Evolutionary conservation across 2,113 vertebrate species (phyloP).

Genomic region (Regulus satrapa): DNA sequence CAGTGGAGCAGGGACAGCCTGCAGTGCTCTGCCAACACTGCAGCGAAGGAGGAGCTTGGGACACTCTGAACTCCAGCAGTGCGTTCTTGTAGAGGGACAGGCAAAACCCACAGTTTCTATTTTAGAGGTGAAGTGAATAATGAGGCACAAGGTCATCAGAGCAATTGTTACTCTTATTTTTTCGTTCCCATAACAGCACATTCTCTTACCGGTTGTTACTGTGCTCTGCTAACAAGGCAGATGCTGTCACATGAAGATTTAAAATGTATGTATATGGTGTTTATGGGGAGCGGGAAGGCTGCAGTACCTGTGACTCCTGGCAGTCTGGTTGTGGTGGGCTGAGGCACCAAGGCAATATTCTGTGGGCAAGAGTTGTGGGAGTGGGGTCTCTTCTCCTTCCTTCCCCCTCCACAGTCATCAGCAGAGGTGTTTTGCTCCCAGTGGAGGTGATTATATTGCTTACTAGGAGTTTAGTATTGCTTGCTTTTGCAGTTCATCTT

Average conservation of each 20-base stretch:
- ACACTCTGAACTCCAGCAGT: neutral
- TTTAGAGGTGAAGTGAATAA: neutral
- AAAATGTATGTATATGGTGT: neutral
- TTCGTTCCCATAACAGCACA: neutral
- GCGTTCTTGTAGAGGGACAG: neutral
- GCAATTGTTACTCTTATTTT: neutral
- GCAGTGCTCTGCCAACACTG: neutral
- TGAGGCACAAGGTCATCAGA: neutral
- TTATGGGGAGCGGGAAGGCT: neutral
- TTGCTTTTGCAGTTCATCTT: neutral
- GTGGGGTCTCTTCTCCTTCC: neutral
- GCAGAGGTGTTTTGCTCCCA: neutral
- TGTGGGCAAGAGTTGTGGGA: neutral
- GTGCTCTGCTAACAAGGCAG: neutral
- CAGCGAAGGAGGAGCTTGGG: accelerated
- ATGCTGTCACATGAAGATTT: neutral
- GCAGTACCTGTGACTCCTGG: neutral
- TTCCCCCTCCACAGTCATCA: accelerated
- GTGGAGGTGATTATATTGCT: neutral
- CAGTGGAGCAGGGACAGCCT: neutral
- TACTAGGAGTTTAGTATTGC: neutral
- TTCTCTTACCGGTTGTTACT: neutral
- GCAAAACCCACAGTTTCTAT: neutral
- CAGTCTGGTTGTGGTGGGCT: neutral
- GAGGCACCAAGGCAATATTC: neutral